Conservation (phyloP, 2,888 invertebrate genomes). For the Tenthredo notha region DNA sequence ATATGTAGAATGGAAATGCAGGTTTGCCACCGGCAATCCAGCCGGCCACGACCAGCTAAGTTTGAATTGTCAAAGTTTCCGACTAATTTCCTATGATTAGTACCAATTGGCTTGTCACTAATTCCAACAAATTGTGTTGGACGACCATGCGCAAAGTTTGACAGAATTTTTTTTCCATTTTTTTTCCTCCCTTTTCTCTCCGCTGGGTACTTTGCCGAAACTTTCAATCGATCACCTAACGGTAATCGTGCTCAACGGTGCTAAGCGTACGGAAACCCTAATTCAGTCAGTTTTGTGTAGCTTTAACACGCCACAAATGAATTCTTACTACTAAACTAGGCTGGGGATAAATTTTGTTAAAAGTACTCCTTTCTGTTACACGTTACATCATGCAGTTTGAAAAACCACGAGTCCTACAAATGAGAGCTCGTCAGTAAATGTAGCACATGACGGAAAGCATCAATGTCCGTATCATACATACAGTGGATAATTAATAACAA, state of each 20-base stretch:
- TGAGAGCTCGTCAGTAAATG: conserved; percentile 16
- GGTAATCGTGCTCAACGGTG: conserved; percentile 24
- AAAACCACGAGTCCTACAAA: neutral
- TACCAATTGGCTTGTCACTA: conserved; percentile 53
- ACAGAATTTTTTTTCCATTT: neutral
- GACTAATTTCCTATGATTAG: conserved; percentile 53
- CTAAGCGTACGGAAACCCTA: conserved; percentile 36
- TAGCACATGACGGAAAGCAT: conserved; percentile 29
- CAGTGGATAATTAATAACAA: conserved; percentile 49
- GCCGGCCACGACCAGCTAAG: conserved; percentile 33
- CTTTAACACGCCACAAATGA: conserved; percentile 30
- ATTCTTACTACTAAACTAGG: neutral
- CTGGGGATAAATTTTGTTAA: conserved; percentile 1
- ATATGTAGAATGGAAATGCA: conserved; percentile 29
- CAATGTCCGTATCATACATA: conserved; percentile 38
- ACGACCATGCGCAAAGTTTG: conserved; percentile 34
- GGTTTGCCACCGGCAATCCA: conserved; percentile 2
- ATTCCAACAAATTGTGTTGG: conserved; percentile 49
- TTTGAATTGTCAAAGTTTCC: conserved; percentile 53
- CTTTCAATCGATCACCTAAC: conserved; percentile 31
- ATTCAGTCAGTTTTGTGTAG: conserved; percentile 27
- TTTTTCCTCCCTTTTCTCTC: neutral
- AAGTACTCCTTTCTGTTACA: neutral
- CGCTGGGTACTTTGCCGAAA: conserved; percentile 17
- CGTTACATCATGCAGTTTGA: neutral